Evolutionary conservation across 2,888 invertebrate species (phyloP).

Genomic region (Megastigmus dorsalis): DNA sequence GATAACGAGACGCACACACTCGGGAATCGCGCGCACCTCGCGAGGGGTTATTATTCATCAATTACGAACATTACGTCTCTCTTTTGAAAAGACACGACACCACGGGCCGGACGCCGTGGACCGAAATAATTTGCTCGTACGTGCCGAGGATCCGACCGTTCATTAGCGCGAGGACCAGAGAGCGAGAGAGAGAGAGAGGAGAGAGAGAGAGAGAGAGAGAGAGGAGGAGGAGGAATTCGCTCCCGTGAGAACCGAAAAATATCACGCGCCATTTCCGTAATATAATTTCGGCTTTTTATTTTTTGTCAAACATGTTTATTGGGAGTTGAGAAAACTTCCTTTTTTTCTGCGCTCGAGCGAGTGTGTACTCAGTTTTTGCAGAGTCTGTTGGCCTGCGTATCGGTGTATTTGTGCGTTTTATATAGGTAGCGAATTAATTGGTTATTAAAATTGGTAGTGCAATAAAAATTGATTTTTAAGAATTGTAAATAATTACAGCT

Average conservation of each 20-base stretch:
- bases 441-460: no score
- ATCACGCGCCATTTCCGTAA: conserved; percentile 24
- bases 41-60: conserved; percentile 48
- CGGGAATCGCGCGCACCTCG: no score
- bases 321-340: not conserved
- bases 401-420: no score
- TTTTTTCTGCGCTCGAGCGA: not conserved
- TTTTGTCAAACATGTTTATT: conserved; percentile 12
- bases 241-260: conserved; percentile 48
- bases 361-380: no score
- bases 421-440: no score
- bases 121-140: conserved; percentile 43
- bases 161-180: conserved; percentile 35
- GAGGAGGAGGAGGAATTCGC: conserved; percentile 16
- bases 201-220: not conserved
- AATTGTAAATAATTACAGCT: no score
- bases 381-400: no score
- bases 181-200: not conserved
- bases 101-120: conserved; percentile 17
- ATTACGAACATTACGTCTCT: conserved; percentile 43
- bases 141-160: conserved; percentile 22
- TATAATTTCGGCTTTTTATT: conserved; percentile 30
- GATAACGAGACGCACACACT: conserved; percentile 48
- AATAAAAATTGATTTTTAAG: no score
- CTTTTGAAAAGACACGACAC: conserved; percentile 8